Conservation (phyloP, 2,888 invertebrate genomes). For the Argyresthia albistria region DNA sequence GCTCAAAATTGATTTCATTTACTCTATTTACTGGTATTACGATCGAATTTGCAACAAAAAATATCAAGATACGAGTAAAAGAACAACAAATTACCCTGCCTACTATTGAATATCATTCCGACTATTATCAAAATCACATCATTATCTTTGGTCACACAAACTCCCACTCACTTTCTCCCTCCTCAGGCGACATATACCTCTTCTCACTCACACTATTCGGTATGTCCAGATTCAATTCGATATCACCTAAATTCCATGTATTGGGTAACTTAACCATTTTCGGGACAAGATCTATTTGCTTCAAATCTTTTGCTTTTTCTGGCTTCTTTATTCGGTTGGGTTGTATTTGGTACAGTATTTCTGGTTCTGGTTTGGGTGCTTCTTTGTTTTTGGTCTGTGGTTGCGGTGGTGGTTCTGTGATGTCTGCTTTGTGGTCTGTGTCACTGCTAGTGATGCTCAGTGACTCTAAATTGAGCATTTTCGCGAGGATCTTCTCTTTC, state of each 20-base stretch:
- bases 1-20: no score
- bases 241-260: conserved; percentile 71
- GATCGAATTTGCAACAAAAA: no score
- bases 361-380: not conserved
- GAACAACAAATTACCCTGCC: no score
- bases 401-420: conserved; percentile 2
- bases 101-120: no score
- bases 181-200: conserved; percentile 44
- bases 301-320: not conserved
- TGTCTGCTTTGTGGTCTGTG: not conserved
- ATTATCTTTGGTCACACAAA: conserved; percentile 38
- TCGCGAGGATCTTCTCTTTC: conserved; percentile 81
- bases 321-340: conserved; percentile 10
- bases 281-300: conserved; percentile 40
- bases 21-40: no score
- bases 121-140: no score
- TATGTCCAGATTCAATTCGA: conserved; percentile 46
- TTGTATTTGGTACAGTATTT: not conserved
- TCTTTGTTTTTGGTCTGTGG: not conserved
- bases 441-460: conserved; percentile 32
- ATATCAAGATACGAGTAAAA: no score
- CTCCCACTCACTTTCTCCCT: conserved; percentile 60
- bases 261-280: conserved; percentile 69
- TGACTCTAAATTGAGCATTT: conserved; percentile 75
- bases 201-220: conserved; percentile 31